Evolutionary conservation across 2,113 vertebrate species (phyloP), one percentile per base, ranked within the genome.

Genomic region (Mobula hypostoma): DNA sequence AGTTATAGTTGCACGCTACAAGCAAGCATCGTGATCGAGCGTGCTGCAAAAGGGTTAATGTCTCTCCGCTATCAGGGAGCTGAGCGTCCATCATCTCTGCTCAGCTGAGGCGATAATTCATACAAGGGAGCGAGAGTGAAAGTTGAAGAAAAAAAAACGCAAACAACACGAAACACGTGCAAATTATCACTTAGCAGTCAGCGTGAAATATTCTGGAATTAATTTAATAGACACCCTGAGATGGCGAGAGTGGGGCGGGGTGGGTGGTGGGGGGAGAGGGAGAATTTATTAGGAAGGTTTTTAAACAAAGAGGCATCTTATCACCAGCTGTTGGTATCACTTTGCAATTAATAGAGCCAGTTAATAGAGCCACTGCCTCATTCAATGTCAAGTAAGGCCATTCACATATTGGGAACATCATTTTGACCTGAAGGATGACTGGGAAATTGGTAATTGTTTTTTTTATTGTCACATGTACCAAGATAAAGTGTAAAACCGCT

Each of bases 171-270:
- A 66, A 15, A 63, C 61, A 32, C n/a, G n/a, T 90, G 58, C 61
- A 90, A 90, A 90, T 90, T 90, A 90, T 90, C 85, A 90, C 85
- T 90, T 90, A 90, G 85, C 85, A 32, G 85, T 90, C 6, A 63
- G 85, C 85, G 85, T 7, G 85, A 90, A 90, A 66, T 66, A 90
- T 90, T 66, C 61, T 68, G 61, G 61, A 90, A 90, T 90, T 90
- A 90, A 90, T 90, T 90, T 90, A 9, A 19, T 66, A 90, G 85
- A 90, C 61, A 63, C 63, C 85, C 85, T 90, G 85, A 90, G 61
- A 90, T 90, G 14, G n/a, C n/a, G 63, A 63, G 85, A n/a, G 15
- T 66, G 85, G 19, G 48, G 48, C 5, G 40, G 7, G 80, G 80
- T 24, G 15, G 19, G 19, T 15, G 9, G 5, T 1, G 19, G 85